Conservation (phyloP, 92 coral and sea anemone species). For the Epizoanthus ramosus region DNA sequence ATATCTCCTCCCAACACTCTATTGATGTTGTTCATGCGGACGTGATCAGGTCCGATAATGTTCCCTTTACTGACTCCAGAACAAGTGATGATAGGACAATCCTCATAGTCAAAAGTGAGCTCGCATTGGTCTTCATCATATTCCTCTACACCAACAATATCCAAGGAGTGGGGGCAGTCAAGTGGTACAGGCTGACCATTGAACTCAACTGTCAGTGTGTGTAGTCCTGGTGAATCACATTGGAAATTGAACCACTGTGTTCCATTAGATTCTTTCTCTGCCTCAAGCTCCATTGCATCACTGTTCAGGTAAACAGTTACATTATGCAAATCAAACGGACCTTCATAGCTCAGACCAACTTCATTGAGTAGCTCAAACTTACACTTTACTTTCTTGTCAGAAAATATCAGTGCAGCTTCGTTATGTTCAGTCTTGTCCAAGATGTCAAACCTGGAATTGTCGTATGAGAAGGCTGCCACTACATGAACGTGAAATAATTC, state of each 20-base stretch:
- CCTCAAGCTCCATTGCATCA: not conserved
- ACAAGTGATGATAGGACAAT: not conserved
- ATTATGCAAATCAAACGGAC: conserved; percentile 3
- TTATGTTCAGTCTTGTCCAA: not conserved
- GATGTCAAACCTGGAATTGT: conserved; percentile 12
- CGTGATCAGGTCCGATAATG: conserved; percentile 19
- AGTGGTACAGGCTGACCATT: not conserved
- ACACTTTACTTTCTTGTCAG: conserved; percentile 3
- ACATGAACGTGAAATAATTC: not conserved
- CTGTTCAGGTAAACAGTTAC: not conserved
- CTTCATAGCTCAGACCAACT: not conserved
- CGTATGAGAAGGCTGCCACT: conserved; percentile 13
- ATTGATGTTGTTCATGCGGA: conserved; percentile 29
- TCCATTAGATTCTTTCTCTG: not conserved
- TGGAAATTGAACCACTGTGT: not conserved
- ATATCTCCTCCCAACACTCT: conserved; percentile 2
- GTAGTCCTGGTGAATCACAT: conserved; percentile 2
- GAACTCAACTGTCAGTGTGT: not conserved
- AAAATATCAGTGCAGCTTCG: conserved; percentile 1
- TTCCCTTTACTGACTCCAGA: not conserved
- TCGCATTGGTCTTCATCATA: conserved; percentile 25
- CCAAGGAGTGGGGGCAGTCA: not conserved
- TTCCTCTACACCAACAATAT: conserved; percentile 12
- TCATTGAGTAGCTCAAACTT: conserved; percentile 22
- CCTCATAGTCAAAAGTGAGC: not conserved